phyloP scores from a whole-genome alignment of 2,888 invertebrate species.

The Tetropium fuscum region DNA sequence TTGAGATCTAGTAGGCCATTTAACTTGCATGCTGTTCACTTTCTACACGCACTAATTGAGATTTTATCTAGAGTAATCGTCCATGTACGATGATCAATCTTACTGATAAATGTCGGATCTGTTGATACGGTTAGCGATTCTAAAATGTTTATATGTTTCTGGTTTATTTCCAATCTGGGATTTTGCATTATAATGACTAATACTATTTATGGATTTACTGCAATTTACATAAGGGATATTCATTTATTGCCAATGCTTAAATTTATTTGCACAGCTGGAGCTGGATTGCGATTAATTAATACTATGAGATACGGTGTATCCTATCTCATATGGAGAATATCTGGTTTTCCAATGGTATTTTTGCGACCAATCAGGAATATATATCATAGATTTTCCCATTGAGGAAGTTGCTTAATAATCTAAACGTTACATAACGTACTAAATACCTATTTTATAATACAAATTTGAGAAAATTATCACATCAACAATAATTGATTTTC shows the following conservation, averaged over 20 bases:
- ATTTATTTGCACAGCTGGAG: slow-evolving; percentile 17
- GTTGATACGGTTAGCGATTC: slow-evolving; percentile 25
- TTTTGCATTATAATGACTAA: slow-evolving; percentile 6
- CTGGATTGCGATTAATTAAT: slow-evolving; percentile 8
- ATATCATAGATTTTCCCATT: too few species aligned
- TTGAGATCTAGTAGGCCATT: slow-evolving; percentile 3
- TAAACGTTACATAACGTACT: too few species aligned
- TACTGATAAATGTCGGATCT: slow-evolving; percentile 24
- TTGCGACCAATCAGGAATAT: too few species aligned
- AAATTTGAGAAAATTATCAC: too few species aligned
- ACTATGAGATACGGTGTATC: background rate
- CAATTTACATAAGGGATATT: slow-evolving; percentile 7
- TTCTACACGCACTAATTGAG: slow-evolving; percentile 35
- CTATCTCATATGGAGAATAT: too few species aligned
- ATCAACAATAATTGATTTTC: too few species aligned
- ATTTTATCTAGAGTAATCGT: slow-evolving; percentile 30
- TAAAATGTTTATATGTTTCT: slow-evolving; percentile 10
- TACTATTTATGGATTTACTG: slow-evolving; percentile 2
- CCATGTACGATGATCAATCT: slow-evolving; percentile 30
- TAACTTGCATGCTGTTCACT: slow-evolving; percentile 27
- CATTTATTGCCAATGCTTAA: slow-evolving; percentile 6
- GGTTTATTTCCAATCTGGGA: background rate
- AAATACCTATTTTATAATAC: too few species aligned
- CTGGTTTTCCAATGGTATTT: too few species aligned
- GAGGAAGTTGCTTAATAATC: too few species aligned